Base-by-base conservation (phyloP, 2,113 vertebrate genomes). In the Lagopus leucura region DNA sequence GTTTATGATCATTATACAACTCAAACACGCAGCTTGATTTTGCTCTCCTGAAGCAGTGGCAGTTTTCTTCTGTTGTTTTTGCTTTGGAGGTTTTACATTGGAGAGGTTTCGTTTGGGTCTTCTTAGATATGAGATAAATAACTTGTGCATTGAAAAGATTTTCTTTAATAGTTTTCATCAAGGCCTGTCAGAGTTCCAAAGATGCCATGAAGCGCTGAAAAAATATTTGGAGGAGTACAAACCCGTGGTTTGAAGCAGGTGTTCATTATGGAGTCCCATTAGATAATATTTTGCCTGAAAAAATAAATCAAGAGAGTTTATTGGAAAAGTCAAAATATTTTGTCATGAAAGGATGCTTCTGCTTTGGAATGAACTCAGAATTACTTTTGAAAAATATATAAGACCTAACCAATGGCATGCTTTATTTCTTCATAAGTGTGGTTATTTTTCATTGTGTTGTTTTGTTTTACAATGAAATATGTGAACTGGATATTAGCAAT, bases 381-480 rank as follows among this genome's bases (percentile, higher is more conserved):
- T 19, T 42, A 10, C 2, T 21, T 66, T 17, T 30, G 11, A 1
- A 6, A 42, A 73, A 48, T 77, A 65, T 21, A 27, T 18, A 54
- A 12, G 45, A 3, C 11, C 8, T 19, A 61, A 61, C 2, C 3
- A 1, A 61, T 27, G 1, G 1, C 2, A 30, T 40, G n/a, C 2
- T 82, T 79, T 79, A 1, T 10, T 65, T 79, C 82, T n/a, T 28
- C 55, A 8, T 5, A 25, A 42, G 34, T 0, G 20, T 0, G 50
- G 2, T 0, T 8, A 4, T 3, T 15, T 85, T 81, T 48, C 8
- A 15, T 43, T 77, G 3, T 28, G 4, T 65, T 54, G 8, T 1
- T 63, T 47, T 24, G 11, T 64, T 89, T 86, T 24, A 18, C 30
- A 18, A 27, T 19, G 8, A 54, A 87, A 76, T 72, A 27, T 0